phyloP scores from a whole-genome alignment of 1,140 invertebrate species.

The Solen grandis region DNA sequence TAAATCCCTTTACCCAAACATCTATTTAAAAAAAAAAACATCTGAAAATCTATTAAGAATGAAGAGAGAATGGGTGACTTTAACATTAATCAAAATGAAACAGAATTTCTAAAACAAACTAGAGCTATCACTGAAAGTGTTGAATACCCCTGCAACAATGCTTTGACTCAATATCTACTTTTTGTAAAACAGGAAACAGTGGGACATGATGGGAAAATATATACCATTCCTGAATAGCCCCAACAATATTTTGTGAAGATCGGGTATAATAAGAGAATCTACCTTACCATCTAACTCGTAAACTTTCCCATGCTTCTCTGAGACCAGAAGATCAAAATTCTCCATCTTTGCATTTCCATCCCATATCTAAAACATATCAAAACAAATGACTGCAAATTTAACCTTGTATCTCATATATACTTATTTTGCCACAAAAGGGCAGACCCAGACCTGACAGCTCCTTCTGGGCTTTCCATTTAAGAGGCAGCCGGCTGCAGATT shows the following conservation, averaged over 20 bases:
- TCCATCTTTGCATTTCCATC: conserved; percentile 62
- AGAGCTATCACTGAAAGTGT: too few species aligned
- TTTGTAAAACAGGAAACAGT: not conserved
- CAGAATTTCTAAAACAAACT: too few species aligned
- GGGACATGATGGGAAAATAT: not conserved
- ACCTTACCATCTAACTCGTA: conserved; percentile 73
- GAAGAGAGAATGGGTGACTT: too few species aligned
- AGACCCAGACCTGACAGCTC: too few species aligned
- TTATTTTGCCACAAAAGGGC: too few species aligned
- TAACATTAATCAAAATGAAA: too few species aligned
- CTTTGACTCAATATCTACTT: not conserved
- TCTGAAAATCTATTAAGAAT: too few species aligned
- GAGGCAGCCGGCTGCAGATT: too few species aligned
- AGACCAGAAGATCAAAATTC: conserved; percentile 68
- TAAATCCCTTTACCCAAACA: not conserved
- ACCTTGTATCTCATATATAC: conserved; percentile 31
- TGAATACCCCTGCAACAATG: not conserved
- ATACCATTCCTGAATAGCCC: not conserved
- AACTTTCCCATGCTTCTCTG: conserved; percentile 76
- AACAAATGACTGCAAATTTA: not conserved
- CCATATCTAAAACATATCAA: conserved; percentile 71
- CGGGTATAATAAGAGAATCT: not conserved
- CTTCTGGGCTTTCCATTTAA: too few species aligned
- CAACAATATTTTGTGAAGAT: not conserved
- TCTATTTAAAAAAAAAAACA: too few species aligned